These are phyloP conservation scores for Octodonta nipae DNA, from an alignment of 2,888 invertebrate species.

Conservation along the genomic window DNA sequence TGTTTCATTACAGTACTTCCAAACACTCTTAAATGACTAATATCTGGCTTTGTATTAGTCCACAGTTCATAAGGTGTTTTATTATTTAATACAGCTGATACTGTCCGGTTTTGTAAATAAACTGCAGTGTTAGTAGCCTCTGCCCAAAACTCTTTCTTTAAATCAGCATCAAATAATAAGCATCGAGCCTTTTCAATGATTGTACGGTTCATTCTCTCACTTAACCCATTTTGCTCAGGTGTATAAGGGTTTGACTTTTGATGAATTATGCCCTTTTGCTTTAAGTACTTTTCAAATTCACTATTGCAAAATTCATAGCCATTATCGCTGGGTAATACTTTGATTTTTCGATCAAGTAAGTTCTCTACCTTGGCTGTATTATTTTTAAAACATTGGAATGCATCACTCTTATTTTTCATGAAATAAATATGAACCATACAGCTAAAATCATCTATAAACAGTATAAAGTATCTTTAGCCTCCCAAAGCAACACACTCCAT, in stretches of 20 bases:
- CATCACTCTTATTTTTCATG: conserved; percentile 21
- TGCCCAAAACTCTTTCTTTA: conserved; percentile 5
- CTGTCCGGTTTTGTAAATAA: neutral
- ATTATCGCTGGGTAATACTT: conserved; percentile 18
- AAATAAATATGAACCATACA: conserved; percentile 20
- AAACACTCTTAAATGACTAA: conserved; percentile 17
- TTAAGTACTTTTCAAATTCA: conserved; percentile 10
- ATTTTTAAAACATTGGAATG: conserved; percentile 15
- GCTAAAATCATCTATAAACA: conserved; percentile 8
- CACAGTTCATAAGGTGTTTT: neutral
- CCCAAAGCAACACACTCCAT: neutral
- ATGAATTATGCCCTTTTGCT: conserved; percentile 16
- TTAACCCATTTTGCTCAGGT: conserved; percentile 22
- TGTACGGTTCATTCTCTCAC: conserved; percentile 15
- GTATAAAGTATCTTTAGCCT: neutral
- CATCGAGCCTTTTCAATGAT: conserved; percentile 16
- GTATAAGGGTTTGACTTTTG: conserved; percentile 19
- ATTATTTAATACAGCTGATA: neutral
- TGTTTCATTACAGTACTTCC: conserved; percentile 14
- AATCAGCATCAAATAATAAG: conserved; percentile 10
- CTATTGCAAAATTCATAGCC: conserved; percentile 15
- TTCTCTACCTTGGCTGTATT: conserved; percentile 21
- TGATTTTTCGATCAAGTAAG: conserved; percentile 18
- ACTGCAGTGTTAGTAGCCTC: neutral
- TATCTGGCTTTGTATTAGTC: conserved; percentile 6